These are phyloP conservation scores for Conistra vaccinii DNA, from an alignment of 2,888 invertebrate species.

Conservation along the genomic window DNA sequence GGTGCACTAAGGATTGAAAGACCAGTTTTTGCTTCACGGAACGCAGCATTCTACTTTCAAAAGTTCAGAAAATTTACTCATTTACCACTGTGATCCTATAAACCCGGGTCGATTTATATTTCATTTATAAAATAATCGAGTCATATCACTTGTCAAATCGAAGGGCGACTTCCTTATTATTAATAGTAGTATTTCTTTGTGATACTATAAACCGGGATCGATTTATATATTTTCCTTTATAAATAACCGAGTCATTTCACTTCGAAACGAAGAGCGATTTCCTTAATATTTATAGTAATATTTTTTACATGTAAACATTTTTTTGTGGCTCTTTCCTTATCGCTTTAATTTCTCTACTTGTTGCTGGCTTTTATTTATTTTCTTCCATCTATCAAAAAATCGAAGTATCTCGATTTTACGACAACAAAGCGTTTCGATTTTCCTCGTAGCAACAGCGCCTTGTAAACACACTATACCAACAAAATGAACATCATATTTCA, in stretches of 20 bases:
- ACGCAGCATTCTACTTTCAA: background rate
- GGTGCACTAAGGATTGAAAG: background rate
- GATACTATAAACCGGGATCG: background rate
- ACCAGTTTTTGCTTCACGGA: background rate
- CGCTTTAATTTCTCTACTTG: slow-evolving; percentile 3
- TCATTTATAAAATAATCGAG: too few relatives aligned
- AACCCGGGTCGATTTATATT: too few relatives aligned
- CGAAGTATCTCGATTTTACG: slow-evolving; percentile 11
- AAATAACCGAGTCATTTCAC: too few relatives aligned
- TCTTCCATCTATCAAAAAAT: background rate
- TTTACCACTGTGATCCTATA: background rate
- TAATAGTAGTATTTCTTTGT: background rate
- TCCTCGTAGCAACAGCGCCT: slow-evolving; percentile 15
- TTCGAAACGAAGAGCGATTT: background rate
- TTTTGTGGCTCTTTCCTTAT: background rate
- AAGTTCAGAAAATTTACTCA: background rate
- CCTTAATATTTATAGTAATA: background rate
- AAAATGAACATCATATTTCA: slow-evolving; percentile 42
- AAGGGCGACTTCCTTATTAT: background rate
- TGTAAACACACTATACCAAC: slow-evolving; percentile 29
- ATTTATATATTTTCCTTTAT: too few relatives aligned
- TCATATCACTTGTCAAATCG: background rate
- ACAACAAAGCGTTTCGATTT: slow-evolving; percentile 27
- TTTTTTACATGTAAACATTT: background rate
- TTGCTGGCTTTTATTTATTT: background rate